Evolutionary conservation across 2,113 vertebrate species (phyloP), one percentile per base, ranked within the genome.

Genomic region (Indicator indicator): DNA sequence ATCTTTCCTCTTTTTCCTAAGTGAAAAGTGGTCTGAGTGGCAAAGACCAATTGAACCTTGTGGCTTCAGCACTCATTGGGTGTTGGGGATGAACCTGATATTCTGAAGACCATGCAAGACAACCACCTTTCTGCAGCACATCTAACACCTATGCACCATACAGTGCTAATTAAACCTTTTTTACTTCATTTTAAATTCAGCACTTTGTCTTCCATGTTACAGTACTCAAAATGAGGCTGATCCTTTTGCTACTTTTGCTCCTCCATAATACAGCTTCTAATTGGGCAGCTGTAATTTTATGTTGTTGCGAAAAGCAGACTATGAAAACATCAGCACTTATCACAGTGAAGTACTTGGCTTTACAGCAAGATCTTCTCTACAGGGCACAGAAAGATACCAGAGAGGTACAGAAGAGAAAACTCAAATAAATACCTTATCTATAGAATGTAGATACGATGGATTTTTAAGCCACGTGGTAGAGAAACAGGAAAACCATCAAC

Each of bases 151-250:
- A 5, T 73, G 56, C 71, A 91, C 27, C 60, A 59, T 69, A 44
- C 40, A 62, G 17, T 58, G 23, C 20, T 73, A 33, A 32, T 84
- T 94, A 65, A 95, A 87, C 75, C 75, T 87, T 86, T 91, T 97
- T 92, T 38, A 89, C 78, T 94, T 95, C 7, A 83, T 79, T 92
- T 86, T 58, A 95, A 91, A 86, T 94, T 80, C 73, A 93, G 46
- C 83, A 65, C 38, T 88, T 86, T 92, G 95, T 36, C 76, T 91
- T 65, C 75, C 62, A 91, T 83, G 79, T 85, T 91, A 83, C 11
- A 92, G 69, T 74, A 75, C 32, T 54, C 52, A 83, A 88, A 68
- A 83, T 19, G 71, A 16, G 93, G 6, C 12, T 69, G 28, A 17
- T 78, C 38, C 36, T 82, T 93, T 83, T 78, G 60, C 64, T 75